Base-by-base conservation (phyloP, 2,888 invertebrate genomes). In the Gymnoscelis rufifasciata region DNA sequence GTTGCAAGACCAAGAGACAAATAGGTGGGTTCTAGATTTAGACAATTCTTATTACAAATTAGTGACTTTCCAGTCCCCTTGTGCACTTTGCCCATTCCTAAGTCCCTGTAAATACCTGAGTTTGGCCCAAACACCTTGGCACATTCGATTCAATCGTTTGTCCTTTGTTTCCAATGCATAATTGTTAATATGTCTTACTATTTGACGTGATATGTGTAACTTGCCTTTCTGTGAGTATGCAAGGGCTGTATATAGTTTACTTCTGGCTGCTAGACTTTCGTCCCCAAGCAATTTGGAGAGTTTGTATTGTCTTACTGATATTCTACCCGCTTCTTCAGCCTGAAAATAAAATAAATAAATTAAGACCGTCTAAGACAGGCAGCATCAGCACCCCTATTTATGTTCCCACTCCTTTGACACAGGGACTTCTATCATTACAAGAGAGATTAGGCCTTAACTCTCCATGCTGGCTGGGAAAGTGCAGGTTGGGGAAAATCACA, bases 321-420 rank as follows among this genome's bases (percentile, higher is more conserved):
- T 97, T 70, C 92, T 92, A 0, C 96, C 97, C 23, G 98, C 98
- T 64, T 93, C 93, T 66, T 93, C 90, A 8, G 98, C 97, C 95
- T 95, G 74, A 11, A 74, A 79, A 12, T n/a, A 37, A 37, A 0
- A n/a, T n/a, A n/a, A n/a, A n/a, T n/a, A n/a, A n/a, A n/a, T n/a
- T n/a, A n/a, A n/a, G n/a, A n/a, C n/a, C n/a, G n/a, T n/a, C n/a
- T n/a, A 31, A 13, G 11, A 10, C 2, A 15, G 8, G 8, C n/a
- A n/a, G n/a, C n/a, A n/a, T n/a, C n/a, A n/a, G n/a, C n/a, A n/a
- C n/a, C n/a, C n/a, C n/a, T n/a, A n/a, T n/a, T n/a, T n/a, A n/a
- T n/a, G n/a, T n/a, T n/a, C n/a, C n/a, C n/a, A n/a, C n/a, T n/a
- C n/a, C n/a, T n/a, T n/a, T n/a, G n/a, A n/a, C n/a, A n/a, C n/a